Conservation (phyloP, 2,797 vertebrate genomes). For the Pteronotus mesoamericanus region DNA sequence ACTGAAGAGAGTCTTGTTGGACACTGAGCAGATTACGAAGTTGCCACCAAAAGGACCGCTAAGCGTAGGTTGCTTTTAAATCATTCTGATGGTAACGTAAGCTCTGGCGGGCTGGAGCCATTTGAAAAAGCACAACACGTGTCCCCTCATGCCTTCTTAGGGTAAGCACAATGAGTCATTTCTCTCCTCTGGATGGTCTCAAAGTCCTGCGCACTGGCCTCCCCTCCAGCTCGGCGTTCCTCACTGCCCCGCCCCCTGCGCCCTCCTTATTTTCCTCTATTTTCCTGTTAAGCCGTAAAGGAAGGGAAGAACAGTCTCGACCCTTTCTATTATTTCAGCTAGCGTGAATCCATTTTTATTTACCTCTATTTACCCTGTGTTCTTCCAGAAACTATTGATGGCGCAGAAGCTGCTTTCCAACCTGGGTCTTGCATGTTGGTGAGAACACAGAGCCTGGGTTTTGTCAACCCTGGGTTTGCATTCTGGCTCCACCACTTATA, state of each 20-base stretch:
- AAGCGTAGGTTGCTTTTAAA: conserved; percentile 73
- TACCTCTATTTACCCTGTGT: neutral
- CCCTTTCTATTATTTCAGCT: neutral
- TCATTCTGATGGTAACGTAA: conserved; percentile 73
- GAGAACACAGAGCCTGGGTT: neutral
- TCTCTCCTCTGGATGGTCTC: neutral
- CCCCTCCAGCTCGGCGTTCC: neutral
- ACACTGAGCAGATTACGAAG: conserved; percentile 75
- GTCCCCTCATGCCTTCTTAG: neutral
- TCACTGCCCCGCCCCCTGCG: neutral
- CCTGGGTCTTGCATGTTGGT: neutral
- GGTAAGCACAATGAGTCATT: neutral
- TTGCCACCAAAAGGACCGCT: conserved; percentile 69
- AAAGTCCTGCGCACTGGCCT: neutral
- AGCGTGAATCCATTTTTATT: neutral
- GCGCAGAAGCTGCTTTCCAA: neutral
- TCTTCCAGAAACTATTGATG: neutral
- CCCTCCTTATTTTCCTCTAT: neutral
- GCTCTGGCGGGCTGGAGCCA: neutral
- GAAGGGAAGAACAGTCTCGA: neutral
- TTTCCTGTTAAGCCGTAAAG: neutral
- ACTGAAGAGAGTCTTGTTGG: conserved; percentile 75
- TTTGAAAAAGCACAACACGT: conserved; percentile 30
- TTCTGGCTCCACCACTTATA: neutral
- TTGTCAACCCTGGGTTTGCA: neutral